Base-by-base conservation (phyloP, 2,113 vertebrate species). In the Cyphomyrus plagiostoma region DNA sequence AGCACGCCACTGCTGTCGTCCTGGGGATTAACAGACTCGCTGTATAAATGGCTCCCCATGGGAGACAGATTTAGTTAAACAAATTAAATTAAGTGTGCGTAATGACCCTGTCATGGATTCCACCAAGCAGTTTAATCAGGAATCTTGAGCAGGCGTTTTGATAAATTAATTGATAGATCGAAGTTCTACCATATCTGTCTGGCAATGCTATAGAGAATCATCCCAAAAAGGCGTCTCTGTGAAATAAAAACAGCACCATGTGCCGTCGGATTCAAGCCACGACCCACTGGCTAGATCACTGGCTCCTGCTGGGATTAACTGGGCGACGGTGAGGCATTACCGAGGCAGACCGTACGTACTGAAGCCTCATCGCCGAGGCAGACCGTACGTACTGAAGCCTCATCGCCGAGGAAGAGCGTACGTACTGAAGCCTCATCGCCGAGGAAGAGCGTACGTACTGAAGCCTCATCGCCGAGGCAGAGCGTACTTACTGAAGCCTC, bases 21-120 rank as follows among this genome's bases (percentile, higher is more conserved):
- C 45, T 46, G 82, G 45, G 85, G 50, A 87, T 53, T 53, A 56
- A 35, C 46, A 87, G 48, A 53, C 85, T 39, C 3, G 21, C 35
- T 84, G 45, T 52, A 52, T 52, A 86, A 83, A 50, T 88, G 30
- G 39, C 83, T 74, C 62, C 66, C 62, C 89, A 77, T 17, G 35
- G 85, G 19, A 42, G 56, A 26, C 84, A 89, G 82, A 30, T 90
- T 92, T 86, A 39, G 74, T 56, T 49, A 84, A 53, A 84, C 89
- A 84, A 82, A 89, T 84, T 46, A 48, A 58, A 42, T 58, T 50
- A 89, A 30, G 85, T 42, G 26, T 45, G 23, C 11, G 82, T 62
- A 86, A 26, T 66, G 82, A 66, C 82, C 80, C 42, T 49, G 50
- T 84, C 19, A 66, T 86, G 42, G 87, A 89, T 90, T 91, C 86